These are phyloP conservation scores for Brassicogethes aeneus DNA, from an alignment of 2,888 invertebrate genomes.

Conservation along the genomic window DNA sequence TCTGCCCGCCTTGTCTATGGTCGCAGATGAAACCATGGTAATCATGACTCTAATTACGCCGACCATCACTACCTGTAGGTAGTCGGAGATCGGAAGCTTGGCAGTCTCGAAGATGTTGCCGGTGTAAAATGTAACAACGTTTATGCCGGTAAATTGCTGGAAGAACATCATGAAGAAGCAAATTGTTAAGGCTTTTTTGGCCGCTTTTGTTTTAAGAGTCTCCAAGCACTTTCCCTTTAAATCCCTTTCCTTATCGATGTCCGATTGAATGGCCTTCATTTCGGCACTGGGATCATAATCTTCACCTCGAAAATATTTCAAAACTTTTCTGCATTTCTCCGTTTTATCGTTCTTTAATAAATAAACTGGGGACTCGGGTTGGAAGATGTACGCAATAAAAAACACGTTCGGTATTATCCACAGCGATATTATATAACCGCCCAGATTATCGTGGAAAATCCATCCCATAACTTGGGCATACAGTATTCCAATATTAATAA, in stretches of 20 bases:
- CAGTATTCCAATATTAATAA: conserved; percentile 73
- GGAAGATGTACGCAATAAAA: conserved; percentile 59
- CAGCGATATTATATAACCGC: conserved; percentile 52
- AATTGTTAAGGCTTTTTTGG: conserved; percentile 55
- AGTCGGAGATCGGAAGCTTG: neutral
- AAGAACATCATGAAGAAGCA: conserved; percentile 77
- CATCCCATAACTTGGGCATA: neutral
- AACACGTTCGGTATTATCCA: conserved; percentile 58
- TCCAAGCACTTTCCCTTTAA: conserved; percentile 14
- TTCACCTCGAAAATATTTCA: conserved; percentile 63
- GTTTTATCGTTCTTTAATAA: conserved; percentile 53
- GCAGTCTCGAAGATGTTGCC: conserved; percentile 61
- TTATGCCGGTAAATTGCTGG: conserved; percentile 78
- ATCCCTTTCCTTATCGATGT: conserved; percentile 9
- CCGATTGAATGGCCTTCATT: conserved; percentile 15
- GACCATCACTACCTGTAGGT: conserved; percentile 35
- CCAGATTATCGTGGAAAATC: conserved; percentile 40
- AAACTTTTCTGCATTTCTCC: conserved; percentile 56
- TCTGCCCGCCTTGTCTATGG: conserved; percentile 76
- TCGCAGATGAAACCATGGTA: conserved; percentile 63
- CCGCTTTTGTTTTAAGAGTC: conserved; percentile 17
- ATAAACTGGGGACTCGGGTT: conserved; percentile 79
- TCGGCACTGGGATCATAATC: conserved; percentile 59
- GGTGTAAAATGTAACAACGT: conserved; percentile 75
- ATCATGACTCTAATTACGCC: conserved; percentile 72